A percentile compares a stretch with the other conserved stretches of the same genome.
phyloP scores from a whole-genome alignment of 1,140 invertebrate genomes.

The Drosophila mayri region DNA sequence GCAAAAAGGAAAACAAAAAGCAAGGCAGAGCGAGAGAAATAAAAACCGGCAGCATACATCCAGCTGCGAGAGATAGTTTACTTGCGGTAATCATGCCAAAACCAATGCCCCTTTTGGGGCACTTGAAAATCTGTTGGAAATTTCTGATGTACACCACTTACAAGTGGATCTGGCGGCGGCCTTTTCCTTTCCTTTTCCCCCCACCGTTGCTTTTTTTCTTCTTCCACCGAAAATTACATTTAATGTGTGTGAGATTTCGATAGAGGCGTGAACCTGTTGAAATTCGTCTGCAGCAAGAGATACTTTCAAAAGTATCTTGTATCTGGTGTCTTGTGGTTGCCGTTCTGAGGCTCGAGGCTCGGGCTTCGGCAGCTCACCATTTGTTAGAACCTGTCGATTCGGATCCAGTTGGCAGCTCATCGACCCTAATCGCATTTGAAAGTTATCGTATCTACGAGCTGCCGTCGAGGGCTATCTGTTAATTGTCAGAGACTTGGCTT shows the following conservation, averaged over 20 bases:
- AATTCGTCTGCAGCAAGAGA: slow-evolving; percentile 33
- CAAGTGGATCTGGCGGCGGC: slow-evolving; percentile 47
- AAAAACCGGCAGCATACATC: slow-evolving; percentile 54
- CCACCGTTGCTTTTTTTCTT: background rate
- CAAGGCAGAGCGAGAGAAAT: slow-evolving; percentile 4
- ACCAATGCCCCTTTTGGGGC: slow-evolving; percentile 13
- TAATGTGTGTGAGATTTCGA: slow-evolving; percentile 64
- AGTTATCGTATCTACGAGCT: slow-evolving; percentile 55
- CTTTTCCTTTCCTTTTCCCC: slow-evolving; percentile 25
- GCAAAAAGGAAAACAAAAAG: slow-evolving; percentile 37
- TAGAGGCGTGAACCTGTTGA: slow-evolving; percentile 80
- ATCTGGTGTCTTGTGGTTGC: slow-evolving; percentile 38
- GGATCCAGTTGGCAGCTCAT: slow-evolving; percentile 53
- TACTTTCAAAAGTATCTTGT: slow-evolving; percentile 49
- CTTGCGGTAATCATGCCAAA: slow-evolving; percentile 69
- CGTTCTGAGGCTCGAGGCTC: background rate
- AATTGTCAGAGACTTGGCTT: slow-evolving; percentile 39
- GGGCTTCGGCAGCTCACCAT: slow-evolving; percentile 32
- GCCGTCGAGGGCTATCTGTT: slow-evolving; percentile 26
- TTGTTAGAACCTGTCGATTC: slow-evolving; percentile 73
- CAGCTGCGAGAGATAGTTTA: slow-evolving; percentile 75
- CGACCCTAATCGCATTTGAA: slow-evolving; percentile 78
- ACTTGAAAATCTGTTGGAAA: slow-evolving; percentile 77
- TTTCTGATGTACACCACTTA: slow-evolving; percentile 74
- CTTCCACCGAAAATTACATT: slow-evolving; percentile 64